Evolutionary conservation across 2,113 vertebrate species (phyloP).

Genomic region (Phylloscopus trochiloides): DNA sequence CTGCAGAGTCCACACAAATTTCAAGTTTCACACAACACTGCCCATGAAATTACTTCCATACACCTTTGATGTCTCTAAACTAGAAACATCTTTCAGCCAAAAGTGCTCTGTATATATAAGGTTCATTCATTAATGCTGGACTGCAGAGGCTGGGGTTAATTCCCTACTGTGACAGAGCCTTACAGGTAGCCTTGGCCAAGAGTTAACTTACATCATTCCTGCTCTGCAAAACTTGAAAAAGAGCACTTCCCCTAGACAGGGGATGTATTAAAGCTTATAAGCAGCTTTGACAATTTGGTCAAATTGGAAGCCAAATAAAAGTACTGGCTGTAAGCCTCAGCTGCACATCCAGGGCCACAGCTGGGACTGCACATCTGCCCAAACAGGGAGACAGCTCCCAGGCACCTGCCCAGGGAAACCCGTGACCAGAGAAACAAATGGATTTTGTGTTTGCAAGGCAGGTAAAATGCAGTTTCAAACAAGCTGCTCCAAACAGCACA

Average conservation of each 20-base stretch:
- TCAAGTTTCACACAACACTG: background rate
- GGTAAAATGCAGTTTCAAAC: background rate
- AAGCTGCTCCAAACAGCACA: background rate
- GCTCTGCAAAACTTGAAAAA: background rate
- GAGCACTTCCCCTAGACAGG: background rate
- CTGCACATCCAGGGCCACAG: background rate
- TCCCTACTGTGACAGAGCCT: background rate
- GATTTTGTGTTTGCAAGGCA: background rate
- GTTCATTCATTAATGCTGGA: background rate
- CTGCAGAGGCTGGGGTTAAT: background rate
- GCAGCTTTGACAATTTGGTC: background rate
- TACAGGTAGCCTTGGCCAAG: background rate
- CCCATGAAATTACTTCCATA: background rate
- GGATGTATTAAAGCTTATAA: background rate
- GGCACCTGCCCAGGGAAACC: background rate
- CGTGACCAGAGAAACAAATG: background rate
- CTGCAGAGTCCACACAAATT: background rate
- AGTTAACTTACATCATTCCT: background rate
- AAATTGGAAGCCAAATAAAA: background rate
- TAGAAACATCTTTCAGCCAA: background rate
- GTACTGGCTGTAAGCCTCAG: background rate
- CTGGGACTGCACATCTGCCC: background rate
- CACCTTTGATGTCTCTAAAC: background rate
- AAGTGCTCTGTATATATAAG: background rate
- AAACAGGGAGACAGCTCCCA: background rate